Evolutionary conservation across 2,113 vertebrate species (phyloP), one percentile per base, ranked within the genome.

Genomic region (Ardeotis arabs): DNA sequence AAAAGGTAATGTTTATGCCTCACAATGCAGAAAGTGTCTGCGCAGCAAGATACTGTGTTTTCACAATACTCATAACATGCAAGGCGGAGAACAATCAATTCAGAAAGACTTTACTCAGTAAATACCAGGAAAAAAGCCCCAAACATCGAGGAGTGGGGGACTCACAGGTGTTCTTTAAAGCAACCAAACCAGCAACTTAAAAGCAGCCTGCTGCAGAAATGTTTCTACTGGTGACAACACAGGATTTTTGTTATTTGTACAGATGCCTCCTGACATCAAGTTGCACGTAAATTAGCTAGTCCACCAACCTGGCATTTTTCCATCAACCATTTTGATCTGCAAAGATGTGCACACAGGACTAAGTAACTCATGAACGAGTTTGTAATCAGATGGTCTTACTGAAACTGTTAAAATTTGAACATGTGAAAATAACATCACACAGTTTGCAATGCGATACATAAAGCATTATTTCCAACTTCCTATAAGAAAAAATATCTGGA

Each of bases 221-320:
- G 3, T 6, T 45, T 14, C 31, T 11, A 2, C 0, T 5, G 53
- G 52, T 15, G 59, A 28, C 49, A 56, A 8, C 2, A 17, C 27
- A 8, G 1, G 10, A 6, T 35, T 9, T 8, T 4, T 21, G 1
- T 3, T 10, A 1, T 3, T 9, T 9, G 16, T 6, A 10, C 0
- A 1, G n/a, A 13, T 14, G 15, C 75, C 23, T 10, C 6, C 37
- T 6, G 14, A 45, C 47, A 14, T 5, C 12, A 4, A 53, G 55
- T 2, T 33, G 18, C 28, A 20, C 2, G 5, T 16, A 45, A 47
- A 41, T 29, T 41, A 72, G 39, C 52, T 6, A 12, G 7, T 10
- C 24, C 23, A 13, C 47, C 58, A 66, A 19, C 31, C 58, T 9
- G 10, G 0, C 2, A 0, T 5, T 23, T 2, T 7, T 15, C 44